These are phyloP conservation scores for Peribatodes rhomboidaria DNA, from an alignment of 2,888 invertebrate species.

Conservation along the genomic window DNA sequence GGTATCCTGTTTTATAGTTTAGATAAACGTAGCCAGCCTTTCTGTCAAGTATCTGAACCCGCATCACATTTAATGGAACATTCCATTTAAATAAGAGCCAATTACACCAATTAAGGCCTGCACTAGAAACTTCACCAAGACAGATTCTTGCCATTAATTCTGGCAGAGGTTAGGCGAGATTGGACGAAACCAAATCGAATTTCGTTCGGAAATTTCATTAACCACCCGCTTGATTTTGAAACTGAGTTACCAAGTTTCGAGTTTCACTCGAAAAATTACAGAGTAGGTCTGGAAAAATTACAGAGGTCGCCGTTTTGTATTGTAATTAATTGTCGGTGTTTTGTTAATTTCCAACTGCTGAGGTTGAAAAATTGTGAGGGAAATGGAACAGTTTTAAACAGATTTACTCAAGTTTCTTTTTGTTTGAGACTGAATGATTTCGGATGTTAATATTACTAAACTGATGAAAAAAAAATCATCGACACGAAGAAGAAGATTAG, in stretches of 20 bases:
- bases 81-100: slow-evolving; percentile 29
- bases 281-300: slow-evolving; percentile 34
- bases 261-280: slow-evolving; percentile 38
- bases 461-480: too few species aligned
- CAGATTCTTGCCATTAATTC: slow-evolving; percentile 46
- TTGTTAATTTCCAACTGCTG: slow-evolving; percentile 25
- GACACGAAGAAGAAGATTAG: too few species aligned
- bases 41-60: background rate
- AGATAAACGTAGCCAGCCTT: background rate
- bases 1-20: too few species aligned
- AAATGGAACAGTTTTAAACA: background rate
- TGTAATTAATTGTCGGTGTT: slow-evolving; percentile 27
- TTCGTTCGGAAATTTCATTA: slow-evolving; percentile 50
- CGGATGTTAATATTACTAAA: too few species aligned
- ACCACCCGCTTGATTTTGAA: slow-evolving; percentile 46
- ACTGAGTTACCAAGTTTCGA: slow-evolving; percentile 44
- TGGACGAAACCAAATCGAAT: slow-evolving; percentile 46
- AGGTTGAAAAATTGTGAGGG: slow-evolving; percentile 11
- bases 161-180: slow-evolving; percentile 40
- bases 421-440: background rate
- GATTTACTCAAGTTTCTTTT: background rate
- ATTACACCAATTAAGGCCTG: slow-evolving; percentile 32
- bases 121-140: slow-evolving; percentile 38
- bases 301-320: slow-evolving; percentile 17
- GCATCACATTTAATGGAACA: slow-evolving; percentile 14